A percentile compares a stretch with the other conserved stretches of the same genome.
Conservation (phyloP, 2,888 invertebrate species). For the Rhodophaea formosa region DNA sequence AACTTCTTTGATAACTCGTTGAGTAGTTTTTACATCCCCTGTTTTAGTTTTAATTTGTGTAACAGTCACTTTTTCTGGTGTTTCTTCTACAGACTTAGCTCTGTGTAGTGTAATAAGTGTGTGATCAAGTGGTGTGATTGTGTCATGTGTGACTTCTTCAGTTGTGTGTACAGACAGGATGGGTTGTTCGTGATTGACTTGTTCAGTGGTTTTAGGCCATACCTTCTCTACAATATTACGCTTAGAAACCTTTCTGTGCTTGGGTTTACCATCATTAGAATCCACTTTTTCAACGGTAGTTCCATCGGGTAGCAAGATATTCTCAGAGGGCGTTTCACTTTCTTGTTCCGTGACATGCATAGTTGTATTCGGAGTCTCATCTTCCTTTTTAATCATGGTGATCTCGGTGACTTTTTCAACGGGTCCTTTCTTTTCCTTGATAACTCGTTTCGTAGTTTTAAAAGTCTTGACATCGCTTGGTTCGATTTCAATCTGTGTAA, state of each 20-base stretch:
- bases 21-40: conserved; percentile 29
- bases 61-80: conserved; percentile 59
- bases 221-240: conserved; percentile 42
- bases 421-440: conserved; percentile 61
- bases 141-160: conserved; percentile 36
- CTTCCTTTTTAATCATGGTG: conserved; percentile 60
- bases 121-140: conserved; percentile 25
- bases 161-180: conserved; percentile 41
- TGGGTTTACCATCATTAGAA: conserved; percentile 47
- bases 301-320: conserved; percentile 52
- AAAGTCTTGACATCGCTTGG: conserved; percentile 50
- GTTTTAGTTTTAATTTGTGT: conserved; percentile 34
- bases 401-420: conserved; percentile 69
- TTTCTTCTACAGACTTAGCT: conserved; percentile 27
- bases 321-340: conserved; percentile 41
- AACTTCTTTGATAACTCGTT: conserved; percentile 35
- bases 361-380: conserved; percentile 50
- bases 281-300: conserved; percentile 40
- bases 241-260: conserved; percentile 39
- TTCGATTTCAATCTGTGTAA: conserved; percentile 31
- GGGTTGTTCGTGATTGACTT: conserved; percentile 35
- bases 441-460: conserved; percentile 60
- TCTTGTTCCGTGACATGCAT: conserved; percentile 49
- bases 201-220: conserved; percentile 36
- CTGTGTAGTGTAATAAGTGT: conserved; percentile 22